phyloP scores from a whole-genome alignment of 2,797 vertebrate genomes.

The Rhadinocentrus ornatus region DNA sequence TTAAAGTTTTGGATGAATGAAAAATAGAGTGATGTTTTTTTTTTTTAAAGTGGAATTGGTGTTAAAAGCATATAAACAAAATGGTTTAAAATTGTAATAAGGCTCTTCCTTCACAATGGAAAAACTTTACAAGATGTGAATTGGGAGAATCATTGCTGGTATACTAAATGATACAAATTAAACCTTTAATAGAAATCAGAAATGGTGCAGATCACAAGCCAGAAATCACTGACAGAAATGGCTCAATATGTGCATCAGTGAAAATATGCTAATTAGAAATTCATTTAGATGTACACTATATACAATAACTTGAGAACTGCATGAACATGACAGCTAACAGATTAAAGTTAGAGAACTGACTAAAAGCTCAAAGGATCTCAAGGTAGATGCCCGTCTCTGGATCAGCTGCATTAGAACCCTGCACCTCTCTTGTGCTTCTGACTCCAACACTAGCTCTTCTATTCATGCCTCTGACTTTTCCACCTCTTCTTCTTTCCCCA shows the following conservation, averaged over 20 bases:
- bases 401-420: conserved; percentile 48
- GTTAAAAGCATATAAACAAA: background rate
- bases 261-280: background rate
- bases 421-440: conserved; percentile 54
- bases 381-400: conserved; percentile 79
- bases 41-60: background rate
- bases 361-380: conserved; percentile 77
- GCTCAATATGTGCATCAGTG: background rate
- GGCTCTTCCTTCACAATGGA: background rate
- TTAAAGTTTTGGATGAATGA: background rate
- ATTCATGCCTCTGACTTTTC: conserved; percentile 35
- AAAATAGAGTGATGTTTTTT: background rate
- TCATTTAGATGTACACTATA: conserved; percentile 20
- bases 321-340: background rate
- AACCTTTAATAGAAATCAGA: conserved; percentile 21
- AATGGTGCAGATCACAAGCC: conserved; percentile 9
- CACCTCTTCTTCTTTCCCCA: conserved; percentile 64
- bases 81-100: background rate
- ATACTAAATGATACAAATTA: background rate
- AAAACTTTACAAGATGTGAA: background rate
- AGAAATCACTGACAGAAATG: conserved; percentile 9
- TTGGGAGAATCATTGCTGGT: background rate
- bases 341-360: background rate
- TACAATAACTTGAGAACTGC: conserved; percentile 6
- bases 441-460: conserved; percentile 35